Evolutionary conservation across 2,113 vertebrate genomes (phyloP), one percentile per base, ranked within the genome.

Genomic region (Penelope pileata): DNA sequence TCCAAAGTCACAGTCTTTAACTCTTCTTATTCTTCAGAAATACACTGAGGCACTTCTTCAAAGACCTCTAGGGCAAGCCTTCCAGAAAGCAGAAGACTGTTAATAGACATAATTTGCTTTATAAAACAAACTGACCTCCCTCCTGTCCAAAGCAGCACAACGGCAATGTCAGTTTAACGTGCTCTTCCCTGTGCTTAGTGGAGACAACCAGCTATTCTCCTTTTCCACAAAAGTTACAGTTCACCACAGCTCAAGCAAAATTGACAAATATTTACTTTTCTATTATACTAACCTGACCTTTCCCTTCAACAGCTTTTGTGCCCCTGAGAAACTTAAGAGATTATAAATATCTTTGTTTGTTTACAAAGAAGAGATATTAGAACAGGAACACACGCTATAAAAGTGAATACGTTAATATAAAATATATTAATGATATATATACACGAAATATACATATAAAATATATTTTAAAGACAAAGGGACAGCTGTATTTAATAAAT

Each of bases 321-420:
- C 23, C 32, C 30, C 29, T 51, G 47, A 22, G 24, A 80, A 83
- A 22, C 0, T 0, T 6, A 12, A 13, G 48, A 68, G 32, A 18
- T 53, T 36, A 26, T 59, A 67, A 90, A 74, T 7, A 23, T 3
- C 1, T 58, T 56, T 30, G 15, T 5, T 50, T 51, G 9, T 13
- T 67, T 87, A 62, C 4, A 0, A 76, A n/a, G 17, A n/a, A 82
- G 43, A 68, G 42, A 40, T 54, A n/a, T 4, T 30, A 60, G 21
- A 79, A 18, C 10, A 79, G 29, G 9, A 47, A 64, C 9, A 68
- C 68, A 77, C 74, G 7, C 11, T 74, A 43, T 9, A 62, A 86
- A 88, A 70, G 19, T 59, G 81, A 82, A 83, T 27, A 66, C 18
- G 32, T 21, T 42, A 88, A 29, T 0, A 47, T 30, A 60, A 88